These are phyloP conservation scores for Amphiura filiformis DNA, from an alignment of 35 echinoderm and acorn worm genomes.

Conservation along the genomic window DNA sequence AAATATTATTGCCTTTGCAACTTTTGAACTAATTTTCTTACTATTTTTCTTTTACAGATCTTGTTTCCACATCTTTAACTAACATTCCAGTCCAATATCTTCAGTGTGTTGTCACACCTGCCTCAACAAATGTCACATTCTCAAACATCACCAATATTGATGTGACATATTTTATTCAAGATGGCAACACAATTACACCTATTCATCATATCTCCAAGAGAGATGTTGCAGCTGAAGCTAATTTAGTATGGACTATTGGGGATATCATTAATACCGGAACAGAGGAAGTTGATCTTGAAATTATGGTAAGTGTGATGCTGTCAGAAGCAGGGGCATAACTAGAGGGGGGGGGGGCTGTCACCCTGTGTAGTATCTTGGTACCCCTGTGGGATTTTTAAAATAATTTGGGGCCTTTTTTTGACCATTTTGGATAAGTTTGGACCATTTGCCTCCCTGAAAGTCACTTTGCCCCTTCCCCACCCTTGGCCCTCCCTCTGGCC, in stretches of 20 bases:
- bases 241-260: slow-evolving; percentile 4
- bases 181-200: not conserved
- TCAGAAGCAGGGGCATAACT: no score
- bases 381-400: no score
- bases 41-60: not conserved
- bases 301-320: slow-evolving; percentile 24
- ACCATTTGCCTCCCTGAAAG: no score
- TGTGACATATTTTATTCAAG: not conserved
- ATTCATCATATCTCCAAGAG: not conserved
- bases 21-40: no score
- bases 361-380: no score
- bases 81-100: slow-evolving; percentile 11
- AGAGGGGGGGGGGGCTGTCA: no score
- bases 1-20: no score
- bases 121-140: slow-evolving; percentile 7
- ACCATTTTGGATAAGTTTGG: no score
- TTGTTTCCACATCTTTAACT: not conserved
- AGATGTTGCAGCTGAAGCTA: not conserved
- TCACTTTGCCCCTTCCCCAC: no score
- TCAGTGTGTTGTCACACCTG: not conserved
- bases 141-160: slow-evolving; percentile 4
- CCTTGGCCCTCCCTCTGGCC: no score
- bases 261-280: slow-evolving; percentile 7
- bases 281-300: not conserved
- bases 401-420: no score